Base-by-base conservation (phyloP, 2,797 vertebrate species). In the Alfaro cultratus region DNA sequence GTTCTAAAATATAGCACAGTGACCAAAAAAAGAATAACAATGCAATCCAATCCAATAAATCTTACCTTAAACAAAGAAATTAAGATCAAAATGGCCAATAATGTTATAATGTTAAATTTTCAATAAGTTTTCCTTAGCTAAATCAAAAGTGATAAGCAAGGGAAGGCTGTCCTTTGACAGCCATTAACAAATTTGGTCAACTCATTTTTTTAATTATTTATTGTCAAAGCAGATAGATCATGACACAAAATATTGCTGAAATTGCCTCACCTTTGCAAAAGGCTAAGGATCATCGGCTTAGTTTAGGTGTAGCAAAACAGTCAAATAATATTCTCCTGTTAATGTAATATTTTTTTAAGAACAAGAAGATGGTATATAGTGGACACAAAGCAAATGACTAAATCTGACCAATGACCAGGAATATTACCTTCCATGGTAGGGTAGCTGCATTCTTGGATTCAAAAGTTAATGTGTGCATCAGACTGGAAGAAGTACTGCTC, bases 371-470 rank as follows among this genome's bases (percentile, higher is more conserved):
- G 46, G 43, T 34, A 68, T 43, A 9, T 67, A 74, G 21, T 62
- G 39, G 51, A 51, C 64, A 77, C 9, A 71, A 7, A 55, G 1
- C 34, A 29, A 73, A 79, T 47, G 60, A 75, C 68, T 47, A 36
- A 78, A 82, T 81, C 16, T 73, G 34, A 78, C 85, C 74, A 64
- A 80, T 80, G 67, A 75, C 73, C 68, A 76, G 67, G 13, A 6
- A 51, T 74, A 72, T 80, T 80, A 26, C 9, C 80, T 89, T 81
- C 89, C 81, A 79, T 80, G 81, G 73, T 83, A 31, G n/a, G 12
- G 53, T 12, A 77, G 81, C 80, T 85, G 83, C 78, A 83, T 77
- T 49, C 60, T 43, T 73, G 46, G 36, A 64, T 68, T 85, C n/a
- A 29, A 29, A 39, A 76, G 79, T 23, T 23, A 51, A 57, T 78